phyloP scores from a whole-genome alignment of 2,888 invertebrate genomes.

The Trachelus stipa region DNA sequence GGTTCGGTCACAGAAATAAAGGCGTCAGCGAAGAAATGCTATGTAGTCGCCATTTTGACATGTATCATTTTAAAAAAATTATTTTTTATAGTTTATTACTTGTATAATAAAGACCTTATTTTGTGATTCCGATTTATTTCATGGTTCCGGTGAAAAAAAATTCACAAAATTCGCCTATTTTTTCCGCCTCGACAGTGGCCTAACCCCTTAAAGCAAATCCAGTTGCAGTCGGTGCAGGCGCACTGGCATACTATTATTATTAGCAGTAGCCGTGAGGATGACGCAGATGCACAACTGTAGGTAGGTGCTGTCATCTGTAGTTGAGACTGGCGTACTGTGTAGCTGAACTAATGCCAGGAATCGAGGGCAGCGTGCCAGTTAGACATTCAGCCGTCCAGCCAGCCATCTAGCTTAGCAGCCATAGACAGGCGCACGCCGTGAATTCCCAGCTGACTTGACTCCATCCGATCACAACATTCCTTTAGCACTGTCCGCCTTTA shows the following conservation, averaged over 20 bases:
- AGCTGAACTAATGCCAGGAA: not conserved
- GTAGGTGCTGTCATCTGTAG: not conserved
- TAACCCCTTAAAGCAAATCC: not conserved
- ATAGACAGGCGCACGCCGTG: constrained; percentile 1
- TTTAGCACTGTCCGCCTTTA: not conserved
- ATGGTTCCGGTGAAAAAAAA: too few species aligned
- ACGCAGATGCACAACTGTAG: not conserved
- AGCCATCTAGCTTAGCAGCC: not conserved
- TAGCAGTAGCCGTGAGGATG: not conserved
- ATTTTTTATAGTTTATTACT: too few species aligned
- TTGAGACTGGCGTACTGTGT: not conserved
- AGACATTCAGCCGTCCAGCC: not conserved
- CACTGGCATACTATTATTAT: not conserved
- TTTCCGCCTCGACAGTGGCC: too few species aligned
- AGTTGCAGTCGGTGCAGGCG: not conserved
- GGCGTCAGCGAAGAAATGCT: too few species aligned
- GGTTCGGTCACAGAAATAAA: too few species aligned
- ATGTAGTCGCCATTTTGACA: too few species aligned
- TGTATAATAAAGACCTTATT: too few species aligned
- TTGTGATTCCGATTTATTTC: too few species aligned
- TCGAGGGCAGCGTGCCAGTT: not conserved
- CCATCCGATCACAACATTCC: not conserved
- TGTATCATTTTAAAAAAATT: too few species aligned
- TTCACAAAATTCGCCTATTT: too few species aligned
- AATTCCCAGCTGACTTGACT: not conserved